These are phyloP conservation scores for Hemistola chrysoprasaria DNA, from an alignment of 2,888 invertebrate genomes.

Conservation along the genomic window DNA sequence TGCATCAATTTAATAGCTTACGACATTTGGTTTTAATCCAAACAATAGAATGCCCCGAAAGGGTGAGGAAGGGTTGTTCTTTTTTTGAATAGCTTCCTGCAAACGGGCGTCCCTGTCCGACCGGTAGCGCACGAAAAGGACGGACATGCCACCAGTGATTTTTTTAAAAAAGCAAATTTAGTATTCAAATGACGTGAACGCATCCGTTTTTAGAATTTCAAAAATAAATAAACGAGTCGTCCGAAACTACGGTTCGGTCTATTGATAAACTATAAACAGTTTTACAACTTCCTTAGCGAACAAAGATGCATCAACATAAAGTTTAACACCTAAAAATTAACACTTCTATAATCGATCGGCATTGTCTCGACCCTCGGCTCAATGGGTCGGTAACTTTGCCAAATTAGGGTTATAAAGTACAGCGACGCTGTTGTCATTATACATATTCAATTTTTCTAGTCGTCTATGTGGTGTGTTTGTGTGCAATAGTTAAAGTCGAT, in stretches of 20 bases:
- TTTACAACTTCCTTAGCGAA: constrained; percentile 73
- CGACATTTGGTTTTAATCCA: constrained; percentile 50
- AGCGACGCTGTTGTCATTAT: constrained; percentile 24
- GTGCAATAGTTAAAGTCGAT: constrained; percentile 52
- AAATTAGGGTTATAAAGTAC: constrained; percentile 31
- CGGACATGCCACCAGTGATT: constrained; percentile 40
- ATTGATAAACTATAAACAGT: constrained; percentile 67
- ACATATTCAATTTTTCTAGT: constrained; percentile 40
- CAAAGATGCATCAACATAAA: constrained; percentile 43
- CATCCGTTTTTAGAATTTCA: constrained; percentile 77
- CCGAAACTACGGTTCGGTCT: constrained; percentile 41
- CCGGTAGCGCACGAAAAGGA: constrained; percentile 45
- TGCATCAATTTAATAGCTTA: constrained; percentile 35
- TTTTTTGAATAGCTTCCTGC: constrained; percentile 79
- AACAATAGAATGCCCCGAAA: constrained; percentile 72
- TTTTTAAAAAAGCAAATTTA: constrained; percentile 64
- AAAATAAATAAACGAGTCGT: constrained; percentile 64
- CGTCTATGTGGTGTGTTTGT: constrained; percentile 48
- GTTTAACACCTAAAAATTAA: constrained; percentile 32
- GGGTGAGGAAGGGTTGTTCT: constrained; percentile 79
- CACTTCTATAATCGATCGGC: constrained; percentile 31
- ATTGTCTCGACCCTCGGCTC: constrained; percentile 31
- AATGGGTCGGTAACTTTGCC: constrained; percentile 26
- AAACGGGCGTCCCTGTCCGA: constrained; percentile 54
- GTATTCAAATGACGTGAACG: constrained; percentile 76